Percentiles rank a stretch among this genome's conserved stretches.
Conservation (phyloP, 2,113 vertebrate species). For the Macrotis lagotis region DNA sequence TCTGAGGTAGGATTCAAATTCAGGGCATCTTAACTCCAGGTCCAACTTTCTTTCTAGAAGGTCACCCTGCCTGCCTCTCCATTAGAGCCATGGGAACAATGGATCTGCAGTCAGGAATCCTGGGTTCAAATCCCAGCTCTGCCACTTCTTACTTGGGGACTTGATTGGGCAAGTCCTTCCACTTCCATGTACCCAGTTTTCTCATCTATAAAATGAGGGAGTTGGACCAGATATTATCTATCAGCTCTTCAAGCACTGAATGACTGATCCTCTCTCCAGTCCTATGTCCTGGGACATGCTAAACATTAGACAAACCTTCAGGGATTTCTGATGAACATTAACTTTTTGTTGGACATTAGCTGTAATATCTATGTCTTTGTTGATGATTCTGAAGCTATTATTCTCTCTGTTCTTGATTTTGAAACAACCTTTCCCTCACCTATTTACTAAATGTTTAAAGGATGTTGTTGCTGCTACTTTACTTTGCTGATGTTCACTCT, state of each 20-base stretch:
- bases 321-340: not conserved
- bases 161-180: not conserved
- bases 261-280: not conserved
- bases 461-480: not conserved
- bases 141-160: not conserved
- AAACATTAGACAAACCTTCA: not conserved
- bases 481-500: not conserved
- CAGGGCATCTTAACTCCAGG: not conserved
- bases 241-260: not conserved
- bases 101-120: not conserved
- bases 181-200: not conserved
- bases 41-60: not conserved
- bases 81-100: not conserved
- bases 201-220: not conserved
- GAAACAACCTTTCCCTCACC: not conserved
- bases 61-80: not conserved
- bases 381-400: not conserved
- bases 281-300: not conserved
- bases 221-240: not conserved
- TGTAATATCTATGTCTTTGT: not conserved
- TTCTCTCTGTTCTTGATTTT: not conserved
- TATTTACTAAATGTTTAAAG: not conserved
- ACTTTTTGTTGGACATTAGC: rapidly evolving
- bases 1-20: not conserved
- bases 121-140: not conserved